Percentiles rank a stretch among this genome's conserved stretches.
phyloP scores from a whole-genome alignment of 2,888 invertebrate genomes.

The Panorpa germanica region DNA sequence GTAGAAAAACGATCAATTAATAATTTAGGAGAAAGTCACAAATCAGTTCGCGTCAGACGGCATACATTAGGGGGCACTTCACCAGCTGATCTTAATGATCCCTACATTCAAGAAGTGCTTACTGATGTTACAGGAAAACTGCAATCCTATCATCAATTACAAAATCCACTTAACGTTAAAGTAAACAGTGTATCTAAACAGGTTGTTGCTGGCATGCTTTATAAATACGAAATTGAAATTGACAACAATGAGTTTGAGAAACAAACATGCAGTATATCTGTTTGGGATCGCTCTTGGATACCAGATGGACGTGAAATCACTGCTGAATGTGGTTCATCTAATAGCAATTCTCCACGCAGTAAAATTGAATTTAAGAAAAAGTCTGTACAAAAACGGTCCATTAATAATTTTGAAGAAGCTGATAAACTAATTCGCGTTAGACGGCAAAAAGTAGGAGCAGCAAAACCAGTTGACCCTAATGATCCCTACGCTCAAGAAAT shows the following conservation, averaged over 20 bases:
- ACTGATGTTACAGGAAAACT: too few species aligned
- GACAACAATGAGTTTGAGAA: conserved; percentile 22
- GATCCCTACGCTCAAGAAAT: too few species aligned
- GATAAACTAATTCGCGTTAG: conserved; percentile 20
- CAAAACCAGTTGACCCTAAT: too few species aligned
- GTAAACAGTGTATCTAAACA: too few species aligned
- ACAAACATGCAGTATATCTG: conserved; percentile 25
- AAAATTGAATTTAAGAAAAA: conserved; percentile 7
- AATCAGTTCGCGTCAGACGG: conserved; percentile 22
- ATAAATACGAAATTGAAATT: too few species aligned
- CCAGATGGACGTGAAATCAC: conserved; percentile 21
- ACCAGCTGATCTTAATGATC: too few species aligned
- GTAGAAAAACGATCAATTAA: conserved; percentile 3
- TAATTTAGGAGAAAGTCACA: conserved; percentile 12
- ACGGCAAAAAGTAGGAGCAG: too few species aligned
- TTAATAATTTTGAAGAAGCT: conserved; percentile 6
- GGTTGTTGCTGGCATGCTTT: conserved; percentile 30
- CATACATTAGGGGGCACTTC: too few species aligned
- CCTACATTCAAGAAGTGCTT: too few species aligned
- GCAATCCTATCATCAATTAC: too few species aligned
- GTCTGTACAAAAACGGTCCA: conserved; percentile 3
- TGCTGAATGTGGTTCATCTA: conserved; percentile 18
- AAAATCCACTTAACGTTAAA: too few species aligned
- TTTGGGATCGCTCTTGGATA: conserved; percentile 35
- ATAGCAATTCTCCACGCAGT: not conserved